Base-by-base conservation (phyloP, 1,140 invertebrate species). In the Lamellibrachia luymesi region DNA sequence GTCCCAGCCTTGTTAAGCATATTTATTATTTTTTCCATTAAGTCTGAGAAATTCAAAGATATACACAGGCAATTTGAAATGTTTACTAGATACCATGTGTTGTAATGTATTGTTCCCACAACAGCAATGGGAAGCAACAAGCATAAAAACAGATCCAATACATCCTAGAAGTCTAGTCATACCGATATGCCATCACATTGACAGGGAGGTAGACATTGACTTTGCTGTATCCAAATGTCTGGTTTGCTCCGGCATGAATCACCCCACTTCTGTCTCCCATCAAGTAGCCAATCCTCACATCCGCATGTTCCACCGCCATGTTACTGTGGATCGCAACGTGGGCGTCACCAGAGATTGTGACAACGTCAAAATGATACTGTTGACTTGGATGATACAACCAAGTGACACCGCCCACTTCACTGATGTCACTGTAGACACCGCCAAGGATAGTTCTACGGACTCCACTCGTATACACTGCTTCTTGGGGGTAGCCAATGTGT, bases 241-340 rank as follows among this genome's bases (percentile, higher is more conserved):
- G 95, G 92, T 92, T 93, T 25, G 93, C 94, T 13, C 95, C 95
- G 49, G 94, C 93, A 93, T 95, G 95, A 93, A 95, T 90, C 91
- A 95, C 94, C 17, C 94, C 95, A 64, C 94, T 93, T 50, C 94
- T 94, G 89, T 95, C 95, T n/a, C 95, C 95, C 89, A 92, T 93
- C 27, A 95, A 90, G 50, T 92, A 92, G 1, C 94, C 93, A 13
- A 93, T 94, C 38, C 93, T 90, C 5, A 95, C 91, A 90, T 94
- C 92, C 91, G 95, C 94, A 4, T 93, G 92, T 80, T 94, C 92
- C 7, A 50, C 64, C 17, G 94, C 93, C 25, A 95, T 95, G 92
- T 95, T 94, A 91, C 95, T 95, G 7, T 94, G 93, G n/a, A 95
- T 95, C 50, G 95, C 95, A 51, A 95, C 94, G 93, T 95, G 95